Evolutionary conservation across 2,888 invertebrate genomes (phyloP).

Genomic region (Agonopterix alstromeriana): DNA sequence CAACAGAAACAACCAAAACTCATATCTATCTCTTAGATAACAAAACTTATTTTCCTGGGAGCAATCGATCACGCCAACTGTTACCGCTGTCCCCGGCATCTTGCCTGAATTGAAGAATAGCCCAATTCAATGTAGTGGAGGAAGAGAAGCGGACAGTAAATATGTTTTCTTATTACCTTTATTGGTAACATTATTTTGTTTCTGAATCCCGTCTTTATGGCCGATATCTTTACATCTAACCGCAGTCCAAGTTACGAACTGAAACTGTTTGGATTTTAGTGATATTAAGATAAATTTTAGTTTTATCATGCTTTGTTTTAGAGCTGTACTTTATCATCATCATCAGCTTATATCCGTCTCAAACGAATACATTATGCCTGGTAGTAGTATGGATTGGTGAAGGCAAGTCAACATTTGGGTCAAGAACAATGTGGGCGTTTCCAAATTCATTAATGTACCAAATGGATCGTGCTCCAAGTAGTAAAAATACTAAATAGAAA

Average conservation of each 20-base stretch:
- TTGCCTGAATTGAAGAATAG: background rate
- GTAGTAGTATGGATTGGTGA: no score
- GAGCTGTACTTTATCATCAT: no score
- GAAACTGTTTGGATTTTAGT: background rate
- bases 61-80: conserved; percentile 2
- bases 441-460: no score
- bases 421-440: no score
- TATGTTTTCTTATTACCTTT: conserved; percentile 31
- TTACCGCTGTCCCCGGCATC: background rate
- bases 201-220: conserved; percentile 15
- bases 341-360: no score
- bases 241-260: conserved; percentile 1
- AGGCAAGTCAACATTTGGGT: no score
- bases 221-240: background rate
- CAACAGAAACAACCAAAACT: no score
- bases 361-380: no score
- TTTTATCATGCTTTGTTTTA: background rate
- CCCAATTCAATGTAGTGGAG: conserved; percentile 4
- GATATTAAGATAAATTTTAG: background rate
- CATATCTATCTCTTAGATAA: no score
- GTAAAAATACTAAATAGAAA: no score
- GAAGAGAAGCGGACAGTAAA: conserved; percentile 15
- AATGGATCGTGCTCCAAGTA: no score
- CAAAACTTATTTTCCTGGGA: no score
- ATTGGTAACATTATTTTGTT: conserved; percentile 34